These are phyloP conservation scores for Euwallacea fornicatus DNA, from an alignment of 1,140 invertebrate species.

Conservation along the genomic window DNA sequence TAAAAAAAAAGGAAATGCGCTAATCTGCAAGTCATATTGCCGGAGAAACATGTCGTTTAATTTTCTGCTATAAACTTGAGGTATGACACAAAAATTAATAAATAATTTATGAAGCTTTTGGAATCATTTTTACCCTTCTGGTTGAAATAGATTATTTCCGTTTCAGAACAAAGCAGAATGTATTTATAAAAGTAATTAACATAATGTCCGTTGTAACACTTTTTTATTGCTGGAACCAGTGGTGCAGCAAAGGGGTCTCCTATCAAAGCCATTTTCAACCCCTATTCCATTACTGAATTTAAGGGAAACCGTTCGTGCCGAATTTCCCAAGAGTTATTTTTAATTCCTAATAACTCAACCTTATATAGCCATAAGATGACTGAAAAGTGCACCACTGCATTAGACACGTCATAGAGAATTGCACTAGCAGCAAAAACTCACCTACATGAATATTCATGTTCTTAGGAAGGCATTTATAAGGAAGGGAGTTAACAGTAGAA, in stretches of 20 bases:
- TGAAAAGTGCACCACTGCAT: too few species aligned
- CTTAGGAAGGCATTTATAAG: constrained; percentile 9
- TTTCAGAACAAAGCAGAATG: constrained; percentile 1
- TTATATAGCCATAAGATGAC: too few species aligned
- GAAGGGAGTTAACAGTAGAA: constrained; percentile 6
- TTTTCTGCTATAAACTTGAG: background rate
- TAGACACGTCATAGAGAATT: too few species aligned
- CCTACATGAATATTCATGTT: constrained; percentile 12
- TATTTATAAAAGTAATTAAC: background rate
- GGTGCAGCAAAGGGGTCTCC: background rate
- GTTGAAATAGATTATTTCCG: constrained; percentile 12
- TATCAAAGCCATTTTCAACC: background rate
- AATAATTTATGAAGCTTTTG: constrained; percentile 6
- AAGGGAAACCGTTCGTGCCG: background rate
- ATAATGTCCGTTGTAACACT: background rate
- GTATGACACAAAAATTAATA: constrained; percentile 7
- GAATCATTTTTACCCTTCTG: constrained; percentile 4
- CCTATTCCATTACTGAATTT: background rate
- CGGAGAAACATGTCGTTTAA: background rate
- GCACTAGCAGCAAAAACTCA: background rate
- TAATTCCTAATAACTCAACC: background rate
- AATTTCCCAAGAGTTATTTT: background rate
- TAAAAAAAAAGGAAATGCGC: too few species aligned
- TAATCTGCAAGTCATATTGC: background rate
- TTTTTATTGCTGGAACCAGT: background rate